Evolutionary conservation across 1,140 invertebrate genomes (phyloP), one percentile per base, ranked within the genome.

Genomic region (Drosophila melanica): DNA sequence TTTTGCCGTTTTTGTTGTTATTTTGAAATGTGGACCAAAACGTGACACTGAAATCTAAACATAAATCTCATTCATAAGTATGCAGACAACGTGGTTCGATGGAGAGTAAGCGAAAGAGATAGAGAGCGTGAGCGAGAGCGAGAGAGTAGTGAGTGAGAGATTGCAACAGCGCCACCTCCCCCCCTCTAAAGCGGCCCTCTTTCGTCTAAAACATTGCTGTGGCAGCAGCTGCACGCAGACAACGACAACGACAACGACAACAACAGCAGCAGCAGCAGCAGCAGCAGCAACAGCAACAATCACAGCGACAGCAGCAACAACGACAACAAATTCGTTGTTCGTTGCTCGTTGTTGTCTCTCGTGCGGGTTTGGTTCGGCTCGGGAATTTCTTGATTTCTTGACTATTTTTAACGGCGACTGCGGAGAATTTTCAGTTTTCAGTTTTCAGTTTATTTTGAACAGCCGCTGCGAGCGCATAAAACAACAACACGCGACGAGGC

Each of bases 1-100:
- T 35, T 50, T 44, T 50, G 42, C 37, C 27, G 12, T 18, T 45
- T 23, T 37, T 68, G 39, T 76, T 37, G 20, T 44, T 62, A 62
- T 75, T 75, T 62, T 51, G 57, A 79, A 87, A 86, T 74, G 79
- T 86, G 79, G 82, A 86, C 82, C 82, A 86, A 86, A 86, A 86
- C 82, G 82, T 86, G 82, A 86, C 82, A 86, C 79, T 82, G 82
- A 86, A 86, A 86, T 82, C 82, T 73, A 87, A 86, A 68, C 82
- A 86, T 68, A 79, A 86, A 86, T 86, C 82, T 76, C 79, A 86
- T 86, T 86, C 82, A 86, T 87, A 79, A 87, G 75, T 71, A 86
- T 81, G 81, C 82, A 74, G 72, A 60, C 63, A 41, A 62, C 62
- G 67, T 23, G 11, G 11, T n/a, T 14, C 10, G n/a, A 10, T 4